These are phyloP conservation scores for Amiota mariae DNA, from an alignment of 2,888 invertebrate genomes.

Conservation along the genomic window DNA sequence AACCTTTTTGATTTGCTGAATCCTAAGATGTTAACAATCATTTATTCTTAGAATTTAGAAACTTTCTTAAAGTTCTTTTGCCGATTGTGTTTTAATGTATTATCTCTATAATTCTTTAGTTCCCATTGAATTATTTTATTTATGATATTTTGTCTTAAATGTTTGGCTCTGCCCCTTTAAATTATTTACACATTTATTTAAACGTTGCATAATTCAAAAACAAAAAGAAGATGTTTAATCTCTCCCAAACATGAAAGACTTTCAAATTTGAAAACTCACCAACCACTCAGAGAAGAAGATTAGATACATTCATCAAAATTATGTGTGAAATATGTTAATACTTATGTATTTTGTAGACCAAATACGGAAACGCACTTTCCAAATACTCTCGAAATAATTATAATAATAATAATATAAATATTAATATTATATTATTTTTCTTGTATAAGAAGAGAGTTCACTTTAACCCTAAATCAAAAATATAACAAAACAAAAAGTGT, in stretches of 20 bases:
- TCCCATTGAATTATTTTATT: too few species aligned
- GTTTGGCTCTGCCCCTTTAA: not conserved
- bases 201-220: constrained; percentile 8
- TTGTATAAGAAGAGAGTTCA: too few species aligned
- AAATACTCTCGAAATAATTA: constrained; percentile 31
- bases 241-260: not conserved
- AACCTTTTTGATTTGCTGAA: too few species aligned
- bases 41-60: too few species aligned
- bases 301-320: constrained; percentile 52
- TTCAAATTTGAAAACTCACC: not conserved
- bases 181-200: not conserved
- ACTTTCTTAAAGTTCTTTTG: too few species aligned
- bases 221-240: constrained; percentile 1
- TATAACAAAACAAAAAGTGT: not conserved
- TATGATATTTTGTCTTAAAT: too few species aligned
- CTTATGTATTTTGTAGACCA: constrained; percentile 38
- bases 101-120: too few species aligned
- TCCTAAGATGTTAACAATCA: too few species aligned
- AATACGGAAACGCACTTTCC: constrained; percentile 57
- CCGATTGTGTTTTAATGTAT: too few species aligned
- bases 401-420: constrained; percentile 3
- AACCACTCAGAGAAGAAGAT: not conserved
- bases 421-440: not conserved
- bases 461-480: not conserved
- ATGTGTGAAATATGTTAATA: constrained; percentile 64